Evolutionary conservation across 2,113 vertebrate species (phyloP).

Genomic region (Archilochus colubris): DNA sequence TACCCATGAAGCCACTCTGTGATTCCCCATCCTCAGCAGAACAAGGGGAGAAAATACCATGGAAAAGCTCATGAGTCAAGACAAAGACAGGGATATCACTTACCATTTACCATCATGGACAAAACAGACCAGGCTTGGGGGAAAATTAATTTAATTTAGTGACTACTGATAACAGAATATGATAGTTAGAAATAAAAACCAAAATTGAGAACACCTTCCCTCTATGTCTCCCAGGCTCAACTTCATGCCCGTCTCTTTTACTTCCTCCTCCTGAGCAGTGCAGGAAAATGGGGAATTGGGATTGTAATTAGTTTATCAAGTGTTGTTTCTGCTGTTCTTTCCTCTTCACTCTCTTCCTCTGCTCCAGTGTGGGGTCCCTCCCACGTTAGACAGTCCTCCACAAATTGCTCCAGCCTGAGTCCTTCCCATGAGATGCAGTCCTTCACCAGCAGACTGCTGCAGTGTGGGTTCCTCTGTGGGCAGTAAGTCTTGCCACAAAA

Average conservation of each 20-base stretch:
- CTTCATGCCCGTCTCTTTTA: background rate
- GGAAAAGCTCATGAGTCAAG: accelerated
- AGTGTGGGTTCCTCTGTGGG: background rate
- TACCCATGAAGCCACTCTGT: background rate
- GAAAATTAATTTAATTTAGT: background rate
- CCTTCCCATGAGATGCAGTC: background rate
- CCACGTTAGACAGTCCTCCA: background rate
- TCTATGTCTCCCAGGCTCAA: background rate
- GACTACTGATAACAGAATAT: background rate
- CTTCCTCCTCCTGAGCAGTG: accelerated
- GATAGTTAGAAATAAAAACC: background rate
- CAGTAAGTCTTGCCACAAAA: background rate
- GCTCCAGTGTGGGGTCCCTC: background rate
- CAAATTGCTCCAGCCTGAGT: background rate
- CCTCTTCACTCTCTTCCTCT: background rate
- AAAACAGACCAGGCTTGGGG: background rate
- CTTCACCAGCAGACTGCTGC: background rate
- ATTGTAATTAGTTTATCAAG: accelerated
- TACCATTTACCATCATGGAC: background rate
- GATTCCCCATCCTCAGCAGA: background rate
- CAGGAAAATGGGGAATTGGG: background rate
- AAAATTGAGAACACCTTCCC: background rate
- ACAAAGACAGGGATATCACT: background rate
- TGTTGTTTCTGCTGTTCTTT: background rate
- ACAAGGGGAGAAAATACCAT: background rate